These are phyloP conservation scores for Acleris holmiana DNA, from an alignment of 2,888 invertebrate species.

Conservation along the genomic window DNA sequence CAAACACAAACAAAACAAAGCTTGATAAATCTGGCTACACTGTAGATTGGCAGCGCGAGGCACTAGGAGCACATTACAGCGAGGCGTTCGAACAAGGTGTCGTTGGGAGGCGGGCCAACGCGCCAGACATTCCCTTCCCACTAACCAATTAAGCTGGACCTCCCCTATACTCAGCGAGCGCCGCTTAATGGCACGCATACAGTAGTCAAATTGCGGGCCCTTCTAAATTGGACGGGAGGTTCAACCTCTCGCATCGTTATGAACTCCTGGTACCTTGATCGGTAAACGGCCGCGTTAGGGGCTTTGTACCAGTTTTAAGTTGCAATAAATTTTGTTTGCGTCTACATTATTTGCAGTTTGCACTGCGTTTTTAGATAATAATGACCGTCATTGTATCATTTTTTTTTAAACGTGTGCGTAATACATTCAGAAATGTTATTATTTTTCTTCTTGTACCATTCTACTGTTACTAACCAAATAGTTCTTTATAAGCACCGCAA, in stretches of 20 bases:
- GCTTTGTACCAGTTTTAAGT: slow-evolving; percentile 15
- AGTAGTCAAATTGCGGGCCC: slow-evolving; percentile 55
- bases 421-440: background rate
- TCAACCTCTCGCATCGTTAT: slow-evolving; percentile 58
- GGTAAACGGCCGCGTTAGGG: slow-evolving; percentile 53
- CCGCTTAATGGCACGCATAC: slow-evolving; percentile 54
- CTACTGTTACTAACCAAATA: background rate
- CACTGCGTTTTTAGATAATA: too few relatives aligned
- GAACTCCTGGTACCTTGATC: slow-evolving; percentile 68
- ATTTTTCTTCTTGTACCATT: background rate
- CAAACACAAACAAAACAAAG: background rate
- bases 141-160: slow-evolving; percentile 73
- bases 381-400: too few relatives aligned
- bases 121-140: slow-evolving; percentile 76
- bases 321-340: background rate
- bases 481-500: slow-evolving; percentile 44
- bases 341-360: background rate
- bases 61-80: slow-evolving; percentile 77
- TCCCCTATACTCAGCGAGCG: slow-evolving; percentile 60
- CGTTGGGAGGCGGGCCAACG: slow-evolving; percentile 73
- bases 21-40: slow-evolving; percentile 18
- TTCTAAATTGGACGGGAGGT: slow-evolving; percentile 53
- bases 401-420: background rate
- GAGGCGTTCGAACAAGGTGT: slow-evolving; percentile 75
- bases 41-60: slow-evolving; percentile 55